Evolutionary conservation across 2,113 vertebrate species (phyloP).

Genomic region (Patagioenas fasciata): DNA sequence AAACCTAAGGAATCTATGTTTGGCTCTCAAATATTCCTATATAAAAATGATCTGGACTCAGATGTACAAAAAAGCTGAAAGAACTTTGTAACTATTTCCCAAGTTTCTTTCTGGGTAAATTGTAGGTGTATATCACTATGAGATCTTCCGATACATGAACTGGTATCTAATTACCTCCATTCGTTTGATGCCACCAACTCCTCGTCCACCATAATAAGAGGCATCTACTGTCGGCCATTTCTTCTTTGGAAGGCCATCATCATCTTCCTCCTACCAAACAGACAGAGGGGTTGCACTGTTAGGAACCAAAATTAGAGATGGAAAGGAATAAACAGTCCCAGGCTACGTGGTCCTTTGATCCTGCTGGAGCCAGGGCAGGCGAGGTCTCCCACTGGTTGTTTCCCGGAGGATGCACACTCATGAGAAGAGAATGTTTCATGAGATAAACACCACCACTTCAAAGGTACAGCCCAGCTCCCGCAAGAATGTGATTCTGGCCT

Average conservation of each 20-base stretch:
- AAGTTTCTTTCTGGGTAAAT: background rate
- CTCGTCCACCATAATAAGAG: slow-evolving; percentile 95
- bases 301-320: background rate
- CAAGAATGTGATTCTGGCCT: background rate
- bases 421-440: background rate
- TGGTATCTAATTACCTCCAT: slow-evolving; percentile 86
- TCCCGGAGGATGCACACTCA: background rate
- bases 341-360: background rate
- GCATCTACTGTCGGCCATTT: slow-evolving; percentile 91
- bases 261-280: slow-evolving; percentile 82
- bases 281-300: background rate
- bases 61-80: background rate
- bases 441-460: background rate
- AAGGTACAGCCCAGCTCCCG: background rate
- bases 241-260: slow-evolving; percentile 89
- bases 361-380: background rate
- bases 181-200: slow-evolving; percentile 95
- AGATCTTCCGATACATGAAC: background rate
- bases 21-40: background rate
- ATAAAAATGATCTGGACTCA: background rate
- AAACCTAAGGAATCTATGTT: background rate
- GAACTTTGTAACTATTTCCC: background rate
- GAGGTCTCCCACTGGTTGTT: background rate
- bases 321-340: background rate
- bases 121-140: background rate